These are phyloP conservation scores for Malurus splendens DNA, from an alignment of 2,797 vertebrate genomes.

Conservation along the genomic window DNA sequence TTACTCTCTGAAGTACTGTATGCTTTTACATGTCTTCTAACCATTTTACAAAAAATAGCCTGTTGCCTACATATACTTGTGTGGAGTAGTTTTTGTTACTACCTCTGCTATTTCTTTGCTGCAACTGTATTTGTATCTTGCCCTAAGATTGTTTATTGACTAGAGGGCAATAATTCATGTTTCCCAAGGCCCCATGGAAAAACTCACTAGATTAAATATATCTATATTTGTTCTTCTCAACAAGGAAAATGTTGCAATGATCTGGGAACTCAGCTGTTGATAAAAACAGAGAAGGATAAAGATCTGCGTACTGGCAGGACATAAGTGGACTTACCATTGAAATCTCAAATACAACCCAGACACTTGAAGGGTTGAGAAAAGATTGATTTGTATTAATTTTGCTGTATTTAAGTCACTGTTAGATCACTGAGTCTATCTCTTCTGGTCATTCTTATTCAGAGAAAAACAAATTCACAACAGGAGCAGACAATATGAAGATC, in stretches of 20 bases:
- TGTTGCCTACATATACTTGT: background rate
- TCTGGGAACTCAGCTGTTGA: background rate
- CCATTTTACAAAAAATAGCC: background rate
- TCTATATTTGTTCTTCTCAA: background rate
- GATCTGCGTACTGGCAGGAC: background rate
- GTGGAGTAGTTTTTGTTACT: background rate
- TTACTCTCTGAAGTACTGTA: background rate
- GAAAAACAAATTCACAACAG: background rate
- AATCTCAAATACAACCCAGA: background rate
- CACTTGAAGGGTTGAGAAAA: background rate
- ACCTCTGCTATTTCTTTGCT: background rate
- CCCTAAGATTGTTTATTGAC: background rate
- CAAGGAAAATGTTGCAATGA: background rate
- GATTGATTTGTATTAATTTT: background rate
- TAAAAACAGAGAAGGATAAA: background rate
- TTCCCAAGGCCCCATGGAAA: background rate
- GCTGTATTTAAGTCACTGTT: background rate
- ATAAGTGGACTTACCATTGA: background rate
- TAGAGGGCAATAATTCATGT: background rate
- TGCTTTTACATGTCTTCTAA: background rate
- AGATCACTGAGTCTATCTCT: background rate
- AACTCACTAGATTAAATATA: background rate
- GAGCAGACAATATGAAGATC: background rate
- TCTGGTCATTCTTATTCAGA: background rate
- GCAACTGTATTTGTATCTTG: background rate